Percentiles rank a stretch among this genome's conserved stretches.
These are phyloP conservation scores for Luperina testacea DNA, from an alignment of 2,888 invertebrate species.

Conservation along the genomic window DNA sequence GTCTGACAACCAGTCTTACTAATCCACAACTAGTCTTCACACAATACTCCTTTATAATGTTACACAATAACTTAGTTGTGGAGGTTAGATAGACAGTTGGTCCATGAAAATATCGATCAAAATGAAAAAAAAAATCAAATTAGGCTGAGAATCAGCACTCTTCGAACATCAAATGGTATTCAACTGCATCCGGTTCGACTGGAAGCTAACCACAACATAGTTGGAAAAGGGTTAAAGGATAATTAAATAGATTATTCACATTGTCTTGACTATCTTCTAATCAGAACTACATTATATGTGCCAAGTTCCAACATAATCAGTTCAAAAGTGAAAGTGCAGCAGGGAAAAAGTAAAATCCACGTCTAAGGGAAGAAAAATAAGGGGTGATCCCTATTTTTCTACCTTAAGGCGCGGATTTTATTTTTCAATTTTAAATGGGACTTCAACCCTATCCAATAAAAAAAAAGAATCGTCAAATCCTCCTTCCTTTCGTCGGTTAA, in stretches of 20 bases:
- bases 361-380: no score
- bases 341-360: background rate
- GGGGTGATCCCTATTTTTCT: background rate
- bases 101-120: no score
- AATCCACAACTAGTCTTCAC: background rate
- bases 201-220: background rate
- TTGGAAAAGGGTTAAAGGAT: background rate
- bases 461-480: background rate
- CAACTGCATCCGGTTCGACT: background rate
- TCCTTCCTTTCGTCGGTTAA: background rate
- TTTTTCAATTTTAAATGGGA: background rate
- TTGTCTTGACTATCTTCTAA: background rate
- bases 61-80: background rate
- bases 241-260: background rate
- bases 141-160: no score
- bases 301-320: background rate
- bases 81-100: background rate
- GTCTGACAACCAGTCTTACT: background rate
- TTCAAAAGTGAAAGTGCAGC: background rate
- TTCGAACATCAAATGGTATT: background rate
- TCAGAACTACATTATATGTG: background rate
- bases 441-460: background rate
- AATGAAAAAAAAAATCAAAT: no score
- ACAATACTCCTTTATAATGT: background rate
- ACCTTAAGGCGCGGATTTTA: background rate